Conservation (phyloP, 2,113 vertebrate genomes). For the Sciurus niger region DNA sequence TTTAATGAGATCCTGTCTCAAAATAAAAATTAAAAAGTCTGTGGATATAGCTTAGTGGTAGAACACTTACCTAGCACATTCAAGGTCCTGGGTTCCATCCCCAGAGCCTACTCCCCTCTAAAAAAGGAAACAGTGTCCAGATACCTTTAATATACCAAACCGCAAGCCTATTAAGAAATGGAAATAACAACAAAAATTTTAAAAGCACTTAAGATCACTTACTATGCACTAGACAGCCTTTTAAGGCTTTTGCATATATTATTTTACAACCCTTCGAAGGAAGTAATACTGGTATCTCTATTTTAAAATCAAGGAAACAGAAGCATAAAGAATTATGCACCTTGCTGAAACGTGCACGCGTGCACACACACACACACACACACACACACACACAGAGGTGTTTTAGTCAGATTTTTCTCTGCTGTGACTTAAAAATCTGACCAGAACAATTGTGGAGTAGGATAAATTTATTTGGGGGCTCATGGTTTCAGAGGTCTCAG, state of each 20-base stretch:
- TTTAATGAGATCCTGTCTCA: not conserved
- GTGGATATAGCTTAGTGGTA: not conserved
- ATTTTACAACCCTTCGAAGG: conserved; percentile 6
- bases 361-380: too few species aligned
- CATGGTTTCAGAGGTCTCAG: too few species aligned
- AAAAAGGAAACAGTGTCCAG: conserved; percentile 12
- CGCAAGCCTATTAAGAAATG: conserved; percentile 31
- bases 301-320: conserved; percentile 48
- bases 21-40: not conserved
- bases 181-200: conserved; percentile 7
- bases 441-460: too few species aligned
- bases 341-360: not conserved
- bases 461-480: too few species aligned
- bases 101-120: too few species aligned
- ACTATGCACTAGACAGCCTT: not conserved
- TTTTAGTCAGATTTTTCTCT: too few species aligned
- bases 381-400: too few species aligned
- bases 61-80: not conserved
- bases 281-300: not conserved
- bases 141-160: conserved; percentile 21
- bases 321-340: not conserved
- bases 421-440: too few species aligned
- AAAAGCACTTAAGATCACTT: not conserved
- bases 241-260: not conserved
- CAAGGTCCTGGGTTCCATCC: not conserved